Base-by-base conservation (phyloP, 2,888 invertebrate genomes). In the Amphiduros pacificus region DNA sequence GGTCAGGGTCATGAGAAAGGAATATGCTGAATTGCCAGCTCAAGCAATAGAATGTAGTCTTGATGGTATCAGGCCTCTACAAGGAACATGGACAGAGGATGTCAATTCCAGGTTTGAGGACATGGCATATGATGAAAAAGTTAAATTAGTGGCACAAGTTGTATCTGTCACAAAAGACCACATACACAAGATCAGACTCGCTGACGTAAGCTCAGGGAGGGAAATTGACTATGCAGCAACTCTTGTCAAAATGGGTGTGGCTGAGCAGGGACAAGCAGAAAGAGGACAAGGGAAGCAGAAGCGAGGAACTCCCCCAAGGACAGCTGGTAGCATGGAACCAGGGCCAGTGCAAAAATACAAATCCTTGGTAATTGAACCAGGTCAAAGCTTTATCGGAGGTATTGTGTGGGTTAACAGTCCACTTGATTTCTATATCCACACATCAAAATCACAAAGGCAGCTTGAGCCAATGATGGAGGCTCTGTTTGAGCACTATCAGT, bases 401-500 rank as follows among this genome's bases (percentile, higher is more conserved):
- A 44, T 44, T 20, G n/a, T 22, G 6, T 44, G 44, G 44, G 44
- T 44, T 5, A 44, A 44, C n/a, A 4, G 22, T 22, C 44, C 44
- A n/a, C 44, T 44, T 5, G 44, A 44, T 44, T 73, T 77, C 57
- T 74, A 70, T 60, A 60, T 74, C 17, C 74, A 75, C 36, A 40
- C 63, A 17, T 69, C 70, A 5, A 61, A 65, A 5, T 55, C 62
- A 2, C 63, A 68, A 24, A 14, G 31, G 2, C 50, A 57, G 22
- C 55, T 75, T 3, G 70, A 72, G 27, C 57, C 60, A 6, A 56
- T 75, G 41, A 62, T 71, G 57, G 69, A 74, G 48, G 59, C 57
- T 11, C 72, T 77, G 72, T 73, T 65, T 65, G 73, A 74, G 27
- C 65, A 72, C 28, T 75, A 72, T 52, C 66, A 44, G n/a, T 6